Base-by-base conservation (phyloP, 2,888 invertebrate species). In the Aspidiotus rigidus region DNA sequence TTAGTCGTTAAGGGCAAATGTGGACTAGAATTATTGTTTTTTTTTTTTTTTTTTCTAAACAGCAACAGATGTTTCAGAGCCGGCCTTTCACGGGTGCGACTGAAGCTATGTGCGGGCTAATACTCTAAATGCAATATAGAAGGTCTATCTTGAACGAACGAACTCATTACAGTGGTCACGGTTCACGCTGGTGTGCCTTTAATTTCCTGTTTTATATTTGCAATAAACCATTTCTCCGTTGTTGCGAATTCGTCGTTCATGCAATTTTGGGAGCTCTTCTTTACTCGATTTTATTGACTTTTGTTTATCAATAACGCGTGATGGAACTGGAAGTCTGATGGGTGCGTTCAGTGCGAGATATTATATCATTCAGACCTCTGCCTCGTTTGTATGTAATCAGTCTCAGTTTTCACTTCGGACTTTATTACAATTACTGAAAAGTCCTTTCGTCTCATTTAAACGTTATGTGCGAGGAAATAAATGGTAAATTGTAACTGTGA, bases 1-100 rank as follows among this genome's bases (percentile, higher is more conserved):
- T 59, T 44, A 59, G 66, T 66, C 66, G 66, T 66, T 66, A 57
- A 66, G 59, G 59, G 66, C 66, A 66, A 66, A 66, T 66, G 66
- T 66, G 66, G 59, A 66, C 64, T 64, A 59, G 57, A 66, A 66
- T 66, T 66, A 59, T 66, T 59, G 59, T 44, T 41, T 59, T 57
- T 59, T 66, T 66, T 28, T 28, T 66, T 66, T 28, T 28, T 28
- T 28, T 28, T 28, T 28, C 2, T 59, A 59, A 66, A 66, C 66
- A 66, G 66, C 66, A 66, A 66, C 66, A 66, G 66, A 66, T 66
- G 66, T 59, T 66, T 44, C 28, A 28, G 39, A 66, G 66, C 66
- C 59, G 59, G 66, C 66, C 49, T 66, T 66, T 42, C 59, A 49
- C 59, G 17, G 49, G 17, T 42, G 42, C 57, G 49, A 59, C 59